Evolutionary conservation across 2,113 vertebrate genomes (phyloP).

Genomic region (Pterophyllum scalare): DNA sequence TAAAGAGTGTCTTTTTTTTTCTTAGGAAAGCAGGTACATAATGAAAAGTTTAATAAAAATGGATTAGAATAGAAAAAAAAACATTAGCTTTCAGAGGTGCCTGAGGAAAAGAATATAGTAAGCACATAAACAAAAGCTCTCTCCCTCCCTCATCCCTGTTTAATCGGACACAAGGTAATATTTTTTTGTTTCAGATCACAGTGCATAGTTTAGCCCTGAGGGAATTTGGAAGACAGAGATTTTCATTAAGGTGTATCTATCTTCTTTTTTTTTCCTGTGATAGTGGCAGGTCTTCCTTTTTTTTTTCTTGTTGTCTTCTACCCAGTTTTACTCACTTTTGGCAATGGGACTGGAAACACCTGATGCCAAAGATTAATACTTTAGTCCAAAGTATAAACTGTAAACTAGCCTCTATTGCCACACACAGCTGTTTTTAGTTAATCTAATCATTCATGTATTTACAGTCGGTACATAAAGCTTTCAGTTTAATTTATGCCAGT

Average conservation of each 20-base stretch:
- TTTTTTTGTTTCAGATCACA: neutral
- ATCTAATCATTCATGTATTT: neutral
- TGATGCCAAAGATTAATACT: no score
- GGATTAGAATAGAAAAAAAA: neutral
- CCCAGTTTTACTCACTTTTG: neutral
- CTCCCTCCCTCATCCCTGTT: constrained; percentile 2
- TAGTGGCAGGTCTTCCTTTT: neutral
- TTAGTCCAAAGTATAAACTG: no score
- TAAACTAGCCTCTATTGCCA: neutral
- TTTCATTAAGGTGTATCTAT: constrained; percentile 6
- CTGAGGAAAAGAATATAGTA: constrained; percentile 17
- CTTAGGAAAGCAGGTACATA: neutral
- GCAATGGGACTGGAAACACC: no score
- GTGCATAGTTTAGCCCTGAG: neutral
- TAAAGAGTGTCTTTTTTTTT: constrained; percentile 16
- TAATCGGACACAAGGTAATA: neutral
- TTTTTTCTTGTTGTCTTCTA: neutral
- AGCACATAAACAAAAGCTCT: constrained; percentile 15
- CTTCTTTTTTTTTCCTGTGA: neutral
- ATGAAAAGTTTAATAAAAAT: constrained; percentile 25
- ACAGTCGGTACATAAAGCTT: neutral
- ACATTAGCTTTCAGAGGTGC: neutral
- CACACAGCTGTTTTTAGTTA: constrained; percentile 3
- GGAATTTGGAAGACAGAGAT: neutral
- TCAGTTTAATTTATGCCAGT: neutral